Evolutionary conservation across 2,797 vertebrate species (phyloP), one percentile per base, ranked within the genome.

Genomic region (Eulemur rubriventer): DNA sequence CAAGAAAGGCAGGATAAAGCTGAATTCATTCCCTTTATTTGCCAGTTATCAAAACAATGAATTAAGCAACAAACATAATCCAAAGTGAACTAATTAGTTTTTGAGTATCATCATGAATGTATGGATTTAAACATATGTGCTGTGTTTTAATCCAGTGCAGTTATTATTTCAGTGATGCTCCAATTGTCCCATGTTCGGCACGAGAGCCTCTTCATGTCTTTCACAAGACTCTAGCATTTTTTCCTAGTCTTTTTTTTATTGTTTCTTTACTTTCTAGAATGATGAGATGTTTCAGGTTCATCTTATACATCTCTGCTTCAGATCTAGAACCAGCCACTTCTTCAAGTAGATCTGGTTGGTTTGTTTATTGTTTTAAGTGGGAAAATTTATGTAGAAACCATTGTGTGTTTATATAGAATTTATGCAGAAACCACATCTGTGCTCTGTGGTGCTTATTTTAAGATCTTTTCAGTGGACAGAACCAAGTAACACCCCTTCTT

Each of bases 11-110:
- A 90, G 33, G 28, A 89, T 38, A 41, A 67, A 73, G 35, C 65
- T 88, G 48, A 30, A 6, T 75, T 61, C 89, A 93, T 72, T 94
- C 24, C 30, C 35, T 70, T 83, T 72, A 63, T 79, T 84, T 92
- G 33, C 65, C 78, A 91, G 59, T 85, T 93, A 92, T 75, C 41
- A 97, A 92, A 70, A 41, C 43, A 81, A 89, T 57, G 61, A 67
- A 80, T 33, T 67, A 93, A 55, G 4, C 41, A 20, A 63, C 87
- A 93, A 41, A 50, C 33, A 59, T 6, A 13, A 93, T 78, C 83
- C 78, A 90, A 91, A 88, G n/a, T 59, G 20, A 78, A 61, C 22
- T 20, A 67, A 86, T 85, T 80, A 8, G 33, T 55, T 91, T 94
- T 91, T 67, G 22, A 84, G 75, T 59, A 18, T 87, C 48, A 69